Evolutionary conservation across 2,888 invertebrate species (phyloP), one percentile per base, ranked within the genome.

Genomic region (Luffia ferchaultella): DNA sequence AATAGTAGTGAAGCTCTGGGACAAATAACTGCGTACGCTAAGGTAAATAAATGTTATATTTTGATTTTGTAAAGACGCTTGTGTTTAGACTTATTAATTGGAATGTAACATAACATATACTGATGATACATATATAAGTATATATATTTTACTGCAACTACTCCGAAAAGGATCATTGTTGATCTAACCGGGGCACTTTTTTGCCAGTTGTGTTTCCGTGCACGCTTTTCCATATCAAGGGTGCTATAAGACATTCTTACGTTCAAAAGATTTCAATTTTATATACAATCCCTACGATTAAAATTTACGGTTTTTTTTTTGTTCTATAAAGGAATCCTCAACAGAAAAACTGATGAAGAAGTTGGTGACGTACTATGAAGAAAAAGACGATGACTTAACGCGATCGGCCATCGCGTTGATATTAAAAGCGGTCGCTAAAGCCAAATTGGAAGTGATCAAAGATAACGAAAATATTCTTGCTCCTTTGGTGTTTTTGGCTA

Each of bases 401-500:
- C 87, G 92, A 54, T 88, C 90, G 3, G 90, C 92, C 0, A 89
- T 93, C 51, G 92, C 90, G 0, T 80, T 90, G 50, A 89, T 92
- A 0, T 85, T 96, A 17, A 93, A 93, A 61, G 89, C 95, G 0
- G 90, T 96, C 54, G 91, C 92, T 46, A 91, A 90, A 59, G 90
- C 95, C 50, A 92, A 93, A 73, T 91, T 91, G 57, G 96, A 96
- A 55, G 85, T 93, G 50, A 75, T 96, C 43, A 93, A 92, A 64
- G 88, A 91, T 62, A 91, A 94, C 65, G 89, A 92, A 20, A 87
- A 86, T 7, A 73, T 89, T 19, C 85, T 94, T 9, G 85, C 96
- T 59, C 96, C 97, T 0, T 80, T 96, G 51, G 90, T 93, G 18
- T 97, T 96, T 70, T 88, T 95, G 57, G 97, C 95, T 12, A 96